Evolutionary conservation across 2,797 vertebrate genomes (phyloP), one percentile per base, ranked within the genome.

Genomic region (Ptychadena robeensis): DNA sequence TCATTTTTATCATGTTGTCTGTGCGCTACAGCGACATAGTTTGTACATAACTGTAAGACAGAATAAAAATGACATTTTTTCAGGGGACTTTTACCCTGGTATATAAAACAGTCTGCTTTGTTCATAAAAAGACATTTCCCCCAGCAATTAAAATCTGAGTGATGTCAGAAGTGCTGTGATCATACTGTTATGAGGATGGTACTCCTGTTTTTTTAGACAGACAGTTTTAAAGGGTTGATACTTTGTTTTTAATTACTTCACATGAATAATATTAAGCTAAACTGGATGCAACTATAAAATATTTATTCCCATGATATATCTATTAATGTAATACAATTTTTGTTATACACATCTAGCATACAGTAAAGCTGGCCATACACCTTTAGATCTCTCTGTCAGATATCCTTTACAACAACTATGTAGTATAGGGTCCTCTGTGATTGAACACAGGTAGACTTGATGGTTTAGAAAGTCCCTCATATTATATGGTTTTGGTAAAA

Each of bases 1-100:
- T 81, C 79, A 81, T 81, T 73, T 81, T 81, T 73, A 81, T 81
- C 79, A 53, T 32, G 61, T 40, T 72, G 79, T 81, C 79, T 73
- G 61, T 81, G 66, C 48, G 64, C 28, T 65, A 66, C 30, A 48
- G 70, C 38, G 18, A 79, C 65, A 68, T 69, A 79, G 64, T 68
- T 66, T 37, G 76, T 72, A 73, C 61, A 73, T 73, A n/a, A 81
- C 22, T 81, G 79, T 73, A 81, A 35, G 35, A 73, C 61, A 37
- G 61, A 35, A 53, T 81, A 64, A 73, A 73, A 27, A 30, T 73
- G 70, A 81, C 79, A 66, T 70, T 28, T 73, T 73, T 69, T 53
- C 65, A 73, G 37, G 38, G 61, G 64, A 40, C 30, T 66, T 48
- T 44, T 34, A 34, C 59, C 61, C 25, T 81, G 34, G 61, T 38